Base-by-base conservation (phyloP, 2,888 invertebrate species). In the Lissocephala sabroskyi region DNA sequence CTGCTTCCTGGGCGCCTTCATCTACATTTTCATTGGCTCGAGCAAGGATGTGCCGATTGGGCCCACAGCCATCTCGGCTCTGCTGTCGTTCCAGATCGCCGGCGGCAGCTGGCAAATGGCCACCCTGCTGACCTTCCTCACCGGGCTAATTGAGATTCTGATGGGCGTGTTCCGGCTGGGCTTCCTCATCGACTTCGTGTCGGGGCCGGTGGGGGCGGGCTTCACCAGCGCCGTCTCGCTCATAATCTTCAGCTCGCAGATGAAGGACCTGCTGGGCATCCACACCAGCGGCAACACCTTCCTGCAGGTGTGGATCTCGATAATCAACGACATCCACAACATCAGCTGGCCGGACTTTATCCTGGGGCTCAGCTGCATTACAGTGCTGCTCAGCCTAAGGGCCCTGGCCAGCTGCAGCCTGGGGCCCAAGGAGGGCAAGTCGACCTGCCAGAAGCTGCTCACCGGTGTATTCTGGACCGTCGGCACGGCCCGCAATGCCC, bases 1-100 rank as follows among this genome's bases (percentile, higher is more conserved):
- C 40, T 95, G 96, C 14, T 97, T 97, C 84, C 85, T 96, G 71
- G 95, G 96, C 45, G 93, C 93, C 82, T 92, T 97, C 83, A 87
- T 96, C 60, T 97, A 97, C 86, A 92, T 94, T 65, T 85, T 96
- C 60, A 88, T 97, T 63, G 96, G 96, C 17, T 94, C 94, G 48
- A 94, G 95, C 82, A 95, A 95, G 84, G 96, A 96, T 83, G 92
- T 96, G 60, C 96, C 96, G 1, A 90, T 96, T 68, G 96, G 97
- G 5, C 97, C 97, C 2, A 96, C 96, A 1, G 96, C 97, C 62
- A 95, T 97, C 62, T 91, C 94, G 54, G 94, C 96, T 1, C 86
- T 97, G 52, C 88, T 97, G 62, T 95, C 95, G 2, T 92, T 88
- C 82, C 93, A 94, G 86, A 89, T 92, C 13, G 89, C 93, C 0